Evolutionary conservation across 2,113 vertebrate species (phyloP).

Genomic region (Chloebia gouldiae): DNA sequence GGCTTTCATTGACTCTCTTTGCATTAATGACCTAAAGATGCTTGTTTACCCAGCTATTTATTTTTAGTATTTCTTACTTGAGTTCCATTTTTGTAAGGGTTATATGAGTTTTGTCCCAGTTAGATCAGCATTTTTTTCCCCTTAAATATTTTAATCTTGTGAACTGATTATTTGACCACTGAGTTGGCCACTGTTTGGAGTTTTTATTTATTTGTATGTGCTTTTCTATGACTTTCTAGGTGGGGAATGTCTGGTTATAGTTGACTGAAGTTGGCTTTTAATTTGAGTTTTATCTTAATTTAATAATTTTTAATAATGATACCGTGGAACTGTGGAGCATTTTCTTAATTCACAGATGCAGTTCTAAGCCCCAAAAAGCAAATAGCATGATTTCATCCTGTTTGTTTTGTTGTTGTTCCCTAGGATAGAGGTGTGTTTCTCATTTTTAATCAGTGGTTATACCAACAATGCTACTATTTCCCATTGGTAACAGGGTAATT

Average conservation of each 20-base stretch:
- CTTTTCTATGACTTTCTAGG: neutral
- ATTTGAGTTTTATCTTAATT: neutral
- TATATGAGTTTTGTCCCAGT: neutral
- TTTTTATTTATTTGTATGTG: neutral
- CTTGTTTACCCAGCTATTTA: neutral
- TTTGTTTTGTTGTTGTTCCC: neutral
- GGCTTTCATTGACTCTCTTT: neutral
- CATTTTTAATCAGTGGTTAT: neutral
- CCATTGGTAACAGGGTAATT: neutral
- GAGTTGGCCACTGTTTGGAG: neutral
- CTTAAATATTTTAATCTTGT: neutral
- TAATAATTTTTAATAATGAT: neutral
- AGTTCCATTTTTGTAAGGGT: neutral
- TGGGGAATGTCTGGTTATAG: neutral
- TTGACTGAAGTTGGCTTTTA: neutral
- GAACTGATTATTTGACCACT: neutral
- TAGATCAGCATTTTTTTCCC: neutral
- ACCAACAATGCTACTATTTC: neutral
- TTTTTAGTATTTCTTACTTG: neutral
- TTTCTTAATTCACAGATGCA: neutral
- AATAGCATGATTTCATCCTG: neutral
- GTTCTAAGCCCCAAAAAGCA: neutral
- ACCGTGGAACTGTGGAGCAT: neutral
- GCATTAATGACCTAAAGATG: neutral
- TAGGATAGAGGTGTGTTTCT: neutral